A percentile compares a stretch with the other conserved stretches of the same genome.
Evolutionary conservation across 1,140 invertebrate species (phyloP).

Genomic region (Drosophila paulistorum): DNA sequence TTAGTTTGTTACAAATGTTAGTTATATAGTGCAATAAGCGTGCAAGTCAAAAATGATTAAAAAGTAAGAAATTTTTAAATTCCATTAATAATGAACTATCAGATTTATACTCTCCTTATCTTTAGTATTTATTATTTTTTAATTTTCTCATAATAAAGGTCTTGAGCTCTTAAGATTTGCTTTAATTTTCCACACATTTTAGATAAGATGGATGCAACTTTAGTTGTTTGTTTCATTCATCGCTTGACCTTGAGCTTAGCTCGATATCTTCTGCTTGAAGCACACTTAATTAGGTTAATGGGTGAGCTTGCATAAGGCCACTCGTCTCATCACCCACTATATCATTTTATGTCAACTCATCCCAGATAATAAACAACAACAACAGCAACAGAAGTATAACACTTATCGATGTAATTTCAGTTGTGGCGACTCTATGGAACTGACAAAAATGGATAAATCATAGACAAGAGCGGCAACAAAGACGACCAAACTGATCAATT

Average conservation of each 20-base stretch:
- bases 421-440: constrained; percentile 72
- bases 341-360: constrained; percentile 59
- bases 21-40: too few species aligned
- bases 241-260: background rate
- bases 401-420: constrained; percentile 58
- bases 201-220: background rate
- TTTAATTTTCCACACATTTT: background rate
- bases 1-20: too few species aligned
- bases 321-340: constrained; percentile 29
- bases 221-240: background rate
- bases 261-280: background rate
- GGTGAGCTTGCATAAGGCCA: background rate
- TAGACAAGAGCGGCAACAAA: constrained; percentile 34
- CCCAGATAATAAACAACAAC: background rate
- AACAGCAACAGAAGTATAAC: background rate
- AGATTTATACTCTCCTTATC: background rate
- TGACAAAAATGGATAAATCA: constrained; percentile 62
- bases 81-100: too few species aligned
- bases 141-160: background rate
- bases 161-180: background rate
- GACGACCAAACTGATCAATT: constrained; percentile 55
- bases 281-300: constrained; percentile 33
- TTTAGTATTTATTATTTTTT: background rate
- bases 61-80: too few species aligned
- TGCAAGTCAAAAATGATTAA: too few species aligned